These are phyloP conservation scores for Gambusia affinis DNA, from an alignment of 2,113 vertebrate species.

Conservation along the genomic window DNA sequence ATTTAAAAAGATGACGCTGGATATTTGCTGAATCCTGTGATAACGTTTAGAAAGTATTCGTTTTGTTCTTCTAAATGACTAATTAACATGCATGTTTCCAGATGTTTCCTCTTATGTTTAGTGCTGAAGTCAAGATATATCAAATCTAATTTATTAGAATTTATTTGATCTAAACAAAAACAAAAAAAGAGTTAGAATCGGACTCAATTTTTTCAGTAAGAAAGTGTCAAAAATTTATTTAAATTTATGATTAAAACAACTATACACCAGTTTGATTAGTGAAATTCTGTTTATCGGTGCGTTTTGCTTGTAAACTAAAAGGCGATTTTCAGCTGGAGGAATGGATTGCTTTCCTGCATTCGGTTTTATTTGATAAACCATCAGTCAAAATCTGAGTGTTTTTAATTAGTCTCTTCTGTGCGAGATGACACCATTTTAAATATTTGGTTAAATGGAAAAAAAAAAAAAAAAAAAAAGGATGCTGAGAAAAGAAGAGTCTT, in stretches of 20 bases:
- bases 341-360: not conserved
- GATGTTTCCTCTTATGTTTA: too few species aligned
- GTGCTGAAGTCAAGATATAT: too few species aligned
- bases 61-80: not conserved
- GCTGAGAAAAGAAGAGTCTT: conserved; percentile 28
- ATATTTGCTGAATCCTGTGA: not conserved
- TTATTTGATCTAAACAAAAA: not conserved
- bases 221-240: too few species aligned
- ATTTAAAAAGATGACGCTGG: not conserved
- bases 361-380: conserved; percentile 58
- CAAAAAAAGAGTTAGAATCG: too few species aligned
- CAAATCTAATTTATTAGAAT: not conserved
- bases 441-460: not conserved
- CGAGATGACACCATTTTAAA: conserved; percentile 16
- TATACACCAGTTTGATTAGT: too few species aligned
- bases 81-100: too few species aligned
- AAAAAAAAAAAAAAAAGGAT: not conserved
- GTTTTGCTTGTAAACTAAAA: too few species aligned
- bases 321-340: not conserved
- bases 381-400: conserved; percentile 35
- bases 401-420: conserved; percentile 31
- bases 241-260: too few species aligned
- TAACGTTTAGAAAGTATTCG: not conserved
- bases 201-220: too few species aligned
- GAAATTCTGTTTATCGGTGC: too few species aligned